These are phyloP conservation scores for Drosophila setifemur DNA, from an alignment of 1,140 invertebrate genomes.

Conservation along the genomic window DNA sequence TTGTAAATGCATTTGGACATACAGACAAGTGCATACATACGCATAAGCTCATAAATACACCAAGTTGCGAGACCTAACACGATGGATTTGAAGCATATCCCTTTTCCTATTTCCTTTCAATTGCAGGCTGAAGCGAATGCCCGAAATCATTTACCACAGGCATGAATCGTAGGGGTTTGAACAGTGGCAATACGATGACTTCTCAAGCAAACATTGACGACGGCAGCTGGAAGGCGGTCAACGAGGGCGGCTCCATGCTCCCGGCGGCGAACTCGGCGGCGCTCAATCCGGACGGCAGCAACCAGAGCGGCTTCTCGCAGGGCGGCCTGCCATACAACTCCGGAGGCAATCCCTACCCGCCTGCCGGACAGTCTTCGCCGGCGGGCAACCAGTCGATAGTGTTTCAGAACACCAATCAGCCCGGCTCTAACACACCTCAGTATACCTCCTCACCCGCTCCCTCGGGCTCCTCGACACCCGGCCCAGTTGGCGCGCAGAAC, in stretches of 20 bases:
- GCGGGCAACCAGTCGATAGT: constrained; percentile 87
- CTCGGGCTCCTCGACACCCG: constrained; percentile 89
- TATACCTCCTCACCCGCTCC: constrained; percentile 90
- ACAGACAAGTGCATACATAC: constrained; percentile 44
- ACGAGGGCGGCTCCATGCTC: constrained; percentile 67
- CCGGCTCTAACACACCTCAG: constrained; percentile 88
- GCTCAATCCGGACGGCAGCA: constrained; percentile 69
- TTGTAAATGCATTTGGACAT: constrained; percentile 53
- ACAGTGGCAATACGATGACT: constrained; percentile 76
- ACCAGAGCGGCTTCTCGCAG: constrained; percentile 75
- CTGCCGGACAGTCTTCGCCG: constrained; percentile 84
- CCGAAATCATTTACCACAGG: constrained; percentile 55
- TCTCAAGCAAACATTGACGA: constrained; percentile 80
- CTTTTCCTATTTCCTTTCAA: not conserved
- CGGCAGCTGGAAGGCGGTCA: constrained; percentile 72
- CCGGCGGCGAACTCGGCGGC: constrained; percentile 62
- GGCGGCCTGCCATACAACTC: constrained; percentile 70
- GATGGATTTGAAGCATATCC: constrained; percentile 9
- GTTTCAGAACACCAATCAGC: constrained; percentile 86
- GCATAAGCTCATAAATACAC: constrained; percentile 36
- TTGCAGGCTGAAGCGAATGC: constrained; percentile 60
- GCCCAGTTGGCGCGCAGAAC: constrained; percentile 85
- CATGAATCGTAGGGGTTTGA: constrained; percentile 81
- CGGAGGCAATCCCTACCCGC: constrained; percentile 72
- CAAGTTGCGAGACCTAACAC: constrained; percentile 6